Conservation (phyloP, 2,888 invertebrate species). For the Morpho achilles region DNA sequence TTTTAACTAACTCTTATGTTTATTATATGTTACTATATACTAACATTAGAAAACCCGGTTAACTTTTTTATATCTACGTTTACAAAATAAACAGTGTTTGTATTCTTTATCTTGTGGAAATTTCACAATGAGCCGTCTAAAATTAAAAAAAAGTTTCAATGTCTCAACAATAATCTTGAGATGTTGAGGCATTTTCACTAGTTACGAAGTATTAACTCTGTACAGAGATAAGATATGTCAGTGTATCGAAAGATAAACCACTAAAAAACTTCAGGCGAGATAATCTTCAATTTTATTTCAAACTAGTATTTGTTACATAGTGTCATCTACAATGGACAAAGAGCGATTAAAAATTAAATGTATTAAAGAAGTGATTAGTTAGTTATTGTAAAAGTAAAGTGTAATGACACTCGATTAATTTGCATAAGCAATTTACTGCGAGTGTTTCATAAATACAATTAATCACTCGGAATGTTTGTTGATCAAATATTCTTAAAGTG, state of each 20-base stretch:
- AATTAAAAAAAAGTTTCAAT: neutral
- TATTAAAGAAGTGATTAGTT: neutral
- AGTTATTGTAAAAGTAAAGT: slow-evolving; percentile 7
- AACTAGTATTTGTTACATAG: slow-evolving; percentile 12
- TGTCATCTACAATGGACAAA: slow-evolving; percentile 18
- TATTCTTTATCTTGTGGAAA: neutral
- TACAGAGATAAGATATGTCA: slow-evolving; percentile 26
- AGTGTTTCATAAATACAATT: slow-evolving; percentile 31
- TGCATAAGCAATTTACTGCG: slow-evolving; percentile 47
- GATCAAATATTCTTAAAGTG: slow-evolving; percentile 32
- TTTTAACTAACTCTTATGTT: too few relatives aligned
- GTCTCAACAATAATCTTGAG: neutral
- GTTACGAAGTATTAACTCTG: neutral
- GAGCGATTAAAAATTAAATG: neutral
- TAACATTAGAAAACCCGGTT: too few relatives aligned
- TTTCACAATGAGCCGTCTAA: neutral
- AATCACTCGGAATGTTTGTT: slow-evolving; percentile 37
- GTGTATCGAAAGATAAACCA: slow-evolving; percentile 22
- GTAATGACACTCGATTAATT: slow-evolving; percentile 46
- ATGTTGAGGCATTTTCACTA: neutral
- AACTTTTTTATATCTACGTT: too few relatives aligned
- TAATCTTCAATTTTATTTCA: slow-evolving; percentile 17
- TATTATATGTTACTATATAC: too few relatives aligned
- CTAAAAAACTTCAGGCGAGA: slow-evolving; percentile 17
- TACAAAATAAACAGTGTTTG: too few relatives aligned